Base-by-base conservation (phyloP, 2,888 invertebrate species). In the Muschampia staudingeri region DNA sequence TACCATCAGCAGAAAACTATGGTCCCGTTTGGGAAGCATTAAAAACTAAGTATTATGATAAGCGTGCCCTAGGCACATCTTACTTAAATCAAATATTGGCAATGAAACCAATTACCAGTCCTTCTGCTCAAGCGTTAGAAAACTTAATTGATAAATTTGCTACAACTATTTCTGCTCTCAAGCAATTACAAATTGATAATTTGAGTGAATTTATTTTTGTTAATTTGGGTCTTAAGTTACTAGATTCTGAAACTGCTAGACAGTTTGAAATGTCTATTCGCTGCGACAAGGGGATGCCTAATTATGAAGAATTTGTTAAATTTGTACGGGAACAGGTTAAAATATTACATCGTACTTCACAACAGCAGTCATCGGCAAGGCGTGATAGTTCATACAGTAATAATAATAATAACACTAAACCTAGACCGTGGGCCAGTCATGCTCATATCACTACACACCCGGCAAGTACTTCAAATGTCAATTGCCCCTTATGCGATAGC, bases 201-300 rank as follows among this genome's bases (percentile, higher is more conserved):
- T 70, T 70, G 40, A 25, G 71, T 71, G 71, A 71, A 12, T 71
- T 71, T 71, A 71, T 71, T 71, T 42, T 71, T 44, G 44, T 71
- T 71, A 8, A 42, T 25, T 71, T 71, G 19, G 44, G 42, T 71
- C 71, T 71, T 71, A 71, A 44, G 71, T 71, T 71, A 16, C 12
- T 71, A 19, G 71, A 71, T 12, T n/a, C 56, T 19, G 56, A n/a
- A 19, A 56, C 56, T 5, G 56, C 19, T 6, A 56, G n/a, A 19
- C 2, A 5, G 19, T 56, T 56, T 56, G 56, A 56, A 56, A 56
- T 56, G 19, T 56, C 56, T 56, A 56, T 56, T 11, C 56, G 56
- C n/a, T 11, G n/a, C n/a, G 6, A 56, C 8, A 7, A 11, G n/a
- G 56, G 56, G n/a, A 56, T 56, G 56, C 56, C 56, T 56, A 56